These are phyloP conservation scores for Caenorhabditis wallacei DNA, from an alignment of 2,888 invertebrate species.

Conservation along the genomic window DNA sequence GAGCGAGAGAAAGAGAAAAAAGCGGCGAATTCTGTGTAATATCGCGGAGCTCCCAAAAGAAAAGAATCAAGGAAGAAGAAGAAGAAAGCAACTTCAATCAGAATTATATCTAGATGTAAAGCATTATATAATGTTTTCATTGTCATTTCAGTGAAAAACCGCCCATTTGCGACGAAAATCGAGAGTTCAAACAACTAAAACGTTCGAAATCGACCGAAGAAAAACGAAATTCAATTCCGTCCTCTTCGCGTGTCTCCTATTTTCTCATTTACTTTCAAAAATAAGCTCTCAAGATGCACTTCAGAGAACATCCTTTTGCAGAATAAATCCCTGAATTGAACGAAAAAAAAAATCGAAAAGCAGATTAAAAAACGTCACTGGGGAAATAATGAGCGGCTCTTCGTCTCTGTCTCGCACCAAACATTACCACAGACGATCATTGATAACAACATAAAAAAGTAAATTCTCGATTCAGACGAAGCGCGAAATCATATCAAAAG, in stretches of 20 bases:
- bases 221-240: not conserved
- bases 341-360: not conserved
- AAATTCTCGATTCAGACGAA: conserved; percentile 30
- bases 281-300: conserved; percentile 21
- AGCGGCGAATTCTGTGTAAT: conserved; percentile 43
- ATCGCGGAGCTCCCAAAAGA: conserved; percentile 16
- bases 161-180: not conserved
- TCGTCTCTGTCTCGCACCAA: too few species aligned
- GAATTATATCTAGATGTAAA: conserved; percentile 32
- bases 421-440: conserved; percentile 49
- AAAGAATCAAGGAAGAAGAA: conserved; percentile 23
- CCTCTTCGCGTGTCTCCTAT: conserved; percentile 25
- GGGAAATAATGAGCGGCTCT: conserved; percentile 25
- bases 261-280: not conserved
- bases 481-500: conserved; percentile 44
- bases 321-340: not conserved
- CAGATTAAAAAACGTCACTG: conserved; percentile 1
- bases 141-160: not conserved
- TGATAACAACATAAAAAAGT: not conserved
- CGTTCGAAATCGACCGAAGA: not conserved
- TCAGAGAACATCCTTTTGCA: conserved; percentile 13
- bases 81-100: conserved; percentile 31
- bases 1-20: conserved; percentile 28
- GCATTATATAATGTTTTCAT: conserved; percentile 10
- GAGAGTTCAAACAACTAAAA: conserved; percentile 17